phyloP scores from a whole-genome alignment of 2,797 vertebrate species.

The Notolabrus celidotus region DNA sequence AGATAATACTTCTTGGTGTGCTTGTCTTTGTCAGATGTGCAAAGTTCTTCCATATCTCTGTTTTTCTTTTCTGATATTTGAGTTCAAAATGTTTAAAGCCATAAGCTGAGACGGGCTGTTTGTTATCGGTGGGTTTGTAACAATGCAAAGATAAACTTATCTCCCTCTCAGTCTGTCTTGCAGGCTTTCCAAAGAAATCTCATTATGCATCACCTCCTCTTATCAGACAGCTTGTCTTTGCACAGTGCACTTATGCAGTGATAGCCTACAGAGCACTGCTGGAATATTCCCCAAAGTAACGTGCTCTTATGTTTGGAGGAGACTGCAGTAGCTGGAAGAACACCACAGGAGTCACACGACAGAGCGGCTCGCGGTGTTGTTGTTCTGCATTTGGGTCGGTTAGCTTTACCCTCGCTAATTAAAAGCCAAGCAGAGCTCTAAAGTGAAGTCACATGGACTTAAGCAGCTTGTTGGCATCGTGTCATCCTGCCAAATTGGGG shows the following conservation, averaged over 20 bases:
- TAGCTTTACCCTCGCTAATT: conserved; percentile 23
- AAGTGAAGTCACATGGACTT: conserved; percentile 52
- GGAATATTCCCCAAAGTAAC: conserved; percentile 6
- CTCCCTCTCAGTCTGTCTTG: conserved; percentile 4
- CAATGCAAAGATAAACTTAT: conserved; percentile 14
- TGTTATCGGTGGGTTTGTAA: conserved; percentile 13
- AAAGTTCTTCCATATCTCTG: neutral
- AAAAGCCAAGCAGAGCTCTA: conserved; percentile 20
- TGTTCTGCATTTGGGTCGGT: conserved; percentile 7
- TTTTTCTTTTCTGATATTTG: conserved; percentile 7
- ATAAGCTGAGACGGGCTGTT: neutral
- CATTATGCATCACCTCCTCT: conserved; percentile 30
- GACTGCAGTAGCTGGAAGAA: neutral
- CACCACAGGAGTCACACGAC: neutral
- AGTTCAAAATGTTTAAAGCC: conserved; percentile 1
- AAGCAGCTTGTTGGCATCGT: conserved; percentile 60
- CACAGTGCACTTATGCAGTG: neutral
- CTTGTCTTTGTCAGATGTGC: conserved; percentile 1
- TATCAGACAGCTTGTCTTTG: conserved; percentile 17
- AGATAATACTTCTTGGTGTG: neutral
- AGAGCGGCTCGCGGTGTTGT: neutral
- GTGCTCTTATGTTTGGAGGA: neutral
- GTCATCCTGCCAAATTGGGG: conserved; percentile 49
- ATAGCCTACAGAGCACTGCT: neutral
- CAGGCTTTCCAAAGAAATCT: conserved; percentile 37